These are phyloP conservation scores for Arremon aurantiirostris DNA, from an alignment of 2,797 vertebrate species.

Conservation along the genomic window DNA sequence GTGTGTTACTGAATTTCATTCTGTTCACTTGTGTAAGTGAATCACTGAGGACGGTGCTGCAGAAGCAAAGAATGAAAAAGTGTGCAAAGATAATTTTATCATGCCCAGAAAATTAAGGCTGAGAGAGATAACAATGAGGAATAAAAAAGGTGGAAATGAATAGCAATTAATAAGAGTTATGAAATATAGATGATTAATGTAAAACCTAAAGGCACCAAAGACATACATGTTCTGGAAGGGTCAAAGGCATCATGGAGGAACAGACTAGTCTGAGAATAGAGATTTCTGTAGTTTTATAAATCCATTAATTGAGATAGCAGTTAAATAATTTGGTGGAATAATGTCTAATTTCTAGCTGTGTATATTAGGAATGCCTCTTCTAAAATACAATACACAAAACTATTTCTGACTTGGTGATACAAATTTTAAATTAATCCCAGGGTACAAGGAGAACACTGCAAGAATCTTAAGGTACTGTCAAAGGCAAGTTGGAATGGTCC, in stretches of 20 bases:
- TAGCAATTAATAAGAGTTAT: neutral
- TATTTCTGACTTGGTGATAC: neutral
- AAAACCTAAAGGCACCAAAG: neutral
- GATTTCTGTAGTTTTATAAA: neutral
- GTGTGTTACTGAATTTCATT: neutral
- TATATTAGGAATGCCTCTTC: neutral
- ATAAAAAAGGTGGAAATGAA: neutral
- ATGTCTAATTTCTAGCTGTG: neutral
- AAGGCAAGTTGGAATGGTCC: neutral
- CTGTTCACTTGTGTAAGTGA: neutral
- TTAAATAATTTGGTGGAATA: neutral
- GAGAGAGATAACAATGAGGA: neutral
- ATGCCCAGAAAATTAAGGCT: neutral
- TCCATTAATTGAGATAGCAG: neutral
- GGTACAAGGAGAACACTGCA: neutral
- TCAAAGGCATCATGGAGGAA: neutral
- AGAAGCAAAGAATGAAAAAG: neutral
- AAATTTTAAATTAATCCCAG: neutral
- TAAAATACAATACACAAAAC: neutral
- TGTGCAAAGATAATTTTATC: neutral
- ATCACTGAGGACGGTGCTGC: neutral
- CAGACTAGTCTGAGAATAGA: neutral
- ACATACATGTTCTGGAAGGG: neutral
- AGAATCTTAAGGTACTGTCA: neutral
- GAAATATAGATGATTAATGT: neutral